Evolutionary conservation across 1,140 invertebrate species (phyloP).

Genomic region (Doryteuthis pealeii): DNA sequence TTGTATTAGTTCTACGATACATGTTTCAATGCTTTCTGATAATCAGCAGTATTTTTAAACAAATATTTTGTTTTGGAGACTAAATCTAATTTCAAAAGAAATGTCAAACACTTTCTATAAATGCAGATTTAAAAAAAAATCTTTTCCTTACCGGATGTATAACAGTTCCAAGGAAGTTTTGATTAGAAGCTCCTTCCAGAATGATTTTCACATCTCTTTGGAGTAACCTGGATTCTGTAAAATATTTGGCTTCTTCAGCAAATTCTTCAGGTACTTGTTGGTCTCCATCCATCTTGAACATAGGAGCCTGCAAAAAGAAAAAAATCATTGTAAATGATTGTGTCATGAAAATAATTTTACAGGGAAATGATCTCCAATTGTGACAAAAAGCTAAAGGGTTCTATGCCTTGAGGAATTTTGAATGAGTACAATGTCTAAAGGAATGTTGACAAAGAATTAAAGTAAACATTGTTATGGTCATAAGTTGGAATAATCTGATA

Average conservation of each 20-base stretch:
- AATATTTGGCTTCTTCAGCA: conserved; percentile 84
- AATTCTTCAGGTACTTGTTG: conserved; percentile 66
- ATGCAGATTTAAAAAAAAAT: too few relatives aligned
- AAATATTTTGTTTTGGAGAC: too few relatives aligned
- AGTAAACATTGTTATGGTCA: too few relatives aligned
- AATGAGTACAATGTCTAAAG: too few relatives aligned
- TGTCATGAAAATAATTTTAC: not conserved
- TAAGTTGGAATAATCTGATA: too few relatives aligned
- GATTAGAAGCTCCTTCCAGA: conserved; percentile 86
- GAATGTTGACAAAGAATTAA: too few relatives aligned
- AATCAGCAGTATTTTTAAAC: too few relatives aligned
- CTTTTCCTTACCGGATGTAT: conserved; percentile 76
- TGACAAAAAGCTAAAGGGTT: not conserved
- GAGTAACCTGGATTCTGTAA: conserved; percentile 85
- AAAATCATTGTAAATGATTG: not conserved
- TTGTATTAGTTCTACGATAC: too few relatives aligned
- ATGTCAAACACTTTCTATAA: too few relatives aligned
- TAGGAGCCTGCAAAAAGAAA: conserved; percentile 67
- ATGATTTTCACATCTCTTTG: conserved; percentile 92
- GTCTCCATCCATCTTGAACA: conserved; percentile 74
- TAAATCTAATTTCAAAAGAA: too few relatives aligned
- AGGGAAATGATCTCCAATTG: not conserved
- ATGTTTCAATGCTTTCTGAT: too few relatives aligned
- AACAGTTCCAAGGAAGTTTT: conserved; percentile 90
- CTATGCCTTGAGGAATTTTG: not conserved